Base-by-base conservation (phyloP, 1,140 invertebrate species). In the Camponotus floridanus region DNA sequence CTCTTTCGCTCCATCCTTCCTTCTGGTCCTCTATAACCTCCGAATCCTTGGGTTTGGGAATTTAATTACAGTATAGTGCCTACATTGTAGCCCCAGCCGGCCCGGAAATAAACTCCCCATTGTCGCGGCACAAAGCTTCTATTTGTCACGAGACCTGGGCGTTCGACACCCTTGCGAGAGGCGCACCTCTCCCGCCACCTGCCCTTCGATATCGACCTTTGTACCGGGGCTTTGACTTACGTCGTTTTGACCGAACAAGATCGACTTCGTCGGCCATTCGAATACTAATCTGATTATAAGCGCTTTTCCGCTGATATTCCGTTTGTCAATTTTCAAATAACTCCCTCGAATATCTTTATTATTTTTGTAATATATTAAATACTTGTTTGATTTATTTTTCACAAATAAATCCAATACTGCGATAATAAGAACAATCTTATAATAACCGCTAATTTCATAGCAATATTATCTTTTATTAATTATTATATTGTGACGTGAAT, bases 11-110 rank as follows among this genome's bases (percentile, higher is more conserved):
- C 90, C 64, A 48, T 87, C 76, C 67, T 81, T 76, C 86, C 85
- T 91, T 91, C 85, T 86, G 78, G 81, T 91, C 87, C 90, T 91
- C 90, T 89, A 91, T 91, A 91, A 91, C 90, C 90, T 89, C 84
- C 90, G 89, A 94, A 94, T 94, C 94, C 93, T 94, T 94, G 93
- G 94, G 92, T 94, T 94, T 95, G 94, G 93, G 94, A 95, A 95
- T 95, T 95, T 95, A 95, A 95, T 95, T 95, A 95, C 94, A 94
- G 91, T 94, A 94, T 94, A 94, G 94, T 95, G 94, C 94, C 94
- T 94, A 94, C 93, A 95, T 95, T 95, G 94, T 95, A 95, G 92
- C 92, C 93, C 94, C 93, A 95, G 94, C 93, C 94, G 94, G 92
- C 92, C 94, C 94, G 94, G 94, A 95, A 95, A 95, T 95, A 95